Evolutionary conservation across 2,888 invertebrate genomes (phyloP).

Genomic region (Meganola albula): DNA sequence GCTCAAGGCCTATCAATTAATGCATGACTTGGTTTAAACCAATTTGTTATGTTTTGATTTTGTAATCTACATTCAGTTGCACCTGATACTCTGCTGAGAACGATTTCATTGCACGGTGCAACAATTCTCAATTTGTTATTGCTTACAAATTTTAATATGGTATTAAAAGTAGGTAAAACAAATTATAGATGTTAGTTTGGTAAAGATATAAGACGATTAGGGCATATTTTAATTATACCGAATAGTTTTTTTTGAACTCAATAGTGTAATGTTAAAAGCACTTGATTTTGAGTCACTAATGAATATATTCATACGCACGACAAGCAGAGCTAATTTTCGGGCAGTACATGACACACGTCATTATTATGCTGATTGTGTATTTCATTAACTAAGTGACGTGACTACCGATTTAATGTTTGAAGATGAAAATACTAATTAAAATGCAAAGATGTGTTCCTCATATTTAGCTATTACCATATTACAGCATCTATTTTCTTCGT

Average conservation of each 20-base stretch:
- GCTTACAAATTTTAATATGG: too few species aligned
- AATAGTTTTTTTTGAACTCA: too few species aligned
- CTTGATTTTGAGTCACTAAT: too few species aligned
- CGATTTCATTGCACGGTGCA: too few species aligned
- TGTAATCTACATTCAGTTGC: conserved; percentile 27
- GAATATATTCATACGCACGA: conserved; percentile 27
- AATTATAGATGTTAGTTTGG: too few species aligned
- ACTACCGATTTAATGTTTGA: conserved; percentile 17
- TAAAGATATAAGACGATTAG: too few species aligned
- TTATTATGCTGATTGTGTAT: conserved; percentile 29
- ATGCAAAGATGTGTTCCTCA: conserved; percentile 24
- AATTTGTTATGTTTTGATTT: conserved; percentile 28
- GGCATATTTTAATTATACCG: too few species aligned
- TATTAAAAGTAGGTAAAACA: conserved; percentile 36
- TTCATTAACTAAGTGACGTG: conserved; percentile 26
- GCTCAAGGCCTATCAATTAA: conserved; percentile 24
- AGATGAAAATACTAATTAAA: conserved; percentile 27
- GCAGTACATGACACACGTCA: conserved; percentile 21
- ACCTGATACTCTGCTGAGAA: too few species aligned
- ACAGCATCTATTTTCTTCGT: conserved; percentile 11
- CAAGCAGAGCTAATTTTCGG: conserved; percentile 21
- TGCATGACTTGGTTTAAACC: conserved; percentile 25
- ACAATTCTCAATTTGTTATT: too few species aligned
- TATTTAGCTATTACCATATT: conserved; percentile 15
- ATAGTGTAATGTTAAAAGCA: conserved; percentile 14